phyloP scores from a whole-genome alignment of 2,888 invertebrate species.

The Drosophila limbata region DNA sequence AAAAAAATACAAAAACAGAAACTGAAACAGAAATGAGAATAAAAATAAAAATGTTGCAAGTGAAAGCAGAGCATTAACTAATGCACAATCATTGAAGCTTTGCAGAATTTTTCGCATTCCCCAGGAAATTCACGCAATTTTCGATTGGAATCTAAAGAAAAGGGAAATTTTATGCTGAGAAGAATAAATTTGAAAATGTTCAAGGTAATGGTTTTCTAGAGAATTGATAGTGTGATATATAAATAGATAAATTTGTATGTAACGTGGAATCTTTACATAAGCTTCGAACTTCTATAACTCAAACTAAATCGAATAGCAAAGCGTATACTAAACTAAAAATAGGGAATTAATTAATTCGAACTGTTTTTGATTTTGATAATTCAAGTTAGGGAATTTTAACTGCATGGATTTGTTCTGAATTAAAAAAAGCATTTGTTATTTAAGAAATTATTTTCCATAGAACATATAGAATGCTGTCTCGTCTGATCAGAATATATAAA shows the following conservation, averaged over 20 bases:
- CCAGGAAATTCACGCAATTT: not conserved
- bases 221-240: not conserved
- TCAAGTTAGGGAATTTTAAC: too few species aligned
- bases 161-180: not conserved
- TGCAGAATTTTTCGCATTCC: conserved; percentile 4
- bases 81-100: conserved; percentile 14
- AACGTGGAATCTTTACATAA: not conserved
- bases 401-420: not conserved
- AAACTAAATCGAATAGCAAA: too few species aligned
- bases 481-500: too few species aligned
- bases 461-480: too few species aligned
- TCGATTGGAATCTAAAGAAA: not conserved
- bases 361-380: too few species aligned
- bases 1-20: conserved; percentile 23
- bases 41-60: conserved; percentile 12
- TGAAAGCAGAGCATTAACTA: conserved; percentile 26
- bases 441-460: not conserved
- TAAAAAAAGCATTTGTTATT: not conserved
- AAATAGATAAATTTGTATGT: not conserved
- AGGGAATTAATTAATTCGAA: too few species aligned
- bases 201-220: not conserved
- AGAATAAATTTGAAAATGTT: not conserved
- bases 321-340: too few species aligned
- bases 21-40: conserved; percentile 5
- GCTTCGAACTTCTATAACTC: not conserved